Evolutionary conservation across 2,113 vertebrate species (phyloP).

Genomic region (Mobula hypostoma): DNA sequence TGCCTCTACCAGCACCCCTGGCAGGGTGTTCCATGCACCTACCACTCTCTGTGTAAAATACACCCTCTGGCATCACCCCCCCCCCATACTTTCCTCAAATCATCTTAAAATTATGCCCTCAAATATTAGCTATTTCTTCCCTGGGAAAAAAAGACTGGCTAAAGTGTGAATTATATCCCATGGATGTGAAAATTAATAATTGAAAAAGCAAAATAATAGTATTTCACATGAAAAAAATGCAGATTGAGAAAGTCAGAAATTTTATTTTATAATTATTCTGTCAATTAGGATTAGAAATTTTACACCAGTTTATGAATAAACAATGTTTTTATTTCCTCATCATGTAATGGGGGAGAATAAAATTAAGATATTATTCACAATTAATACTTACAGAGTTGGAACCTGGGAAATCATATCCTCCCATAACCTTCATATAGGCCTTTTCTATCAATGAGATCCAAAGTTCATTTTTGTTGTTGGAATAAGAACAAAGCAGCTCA

Average conservation of each 20-base stretch:
- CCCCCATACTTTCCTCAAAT: too few relatives aligned
- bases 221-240: not conserved
- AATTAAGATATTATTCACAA: not conserved
- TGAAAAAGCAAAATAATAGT: not conserved
- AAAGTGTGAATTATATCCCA: too few relatives aligned
- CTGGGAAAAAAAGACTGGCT: too few relatives aligned
- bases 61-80: too few relatives aligned
- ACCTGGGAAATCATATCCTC: conserved; percentile 95
- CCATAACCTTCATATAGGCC: conserved; percentile 99
- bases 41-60: too few relatives aligned
- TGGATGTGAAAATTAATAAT: not conserved
- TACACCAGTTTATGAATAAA: not conserved
- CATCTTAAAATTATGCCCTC: too few relatives aligned
- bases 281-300: not conserved
- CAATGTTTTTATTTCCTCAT: not conserved
- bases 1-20: too few relatives aligned
- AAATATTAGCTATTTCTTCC: too few relatives aligned
- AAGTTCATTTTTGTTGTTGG: conserved; percentile 91
- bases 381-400: conserved; percentile 86
- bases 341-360: not conserved
- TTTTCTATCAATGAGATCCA: conserved; percentile 98
- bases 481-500: conserved; percentile 93
- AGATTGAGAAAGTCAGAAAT: not conserved
- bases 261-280: not conserved
- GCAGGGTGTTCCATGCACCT: too few relatives aligned